These are phyloP conservation scores for Globia sparganii DNA, from an alignment of 2,888 invertebrate species.

Conservation along the genomic window DNA sequence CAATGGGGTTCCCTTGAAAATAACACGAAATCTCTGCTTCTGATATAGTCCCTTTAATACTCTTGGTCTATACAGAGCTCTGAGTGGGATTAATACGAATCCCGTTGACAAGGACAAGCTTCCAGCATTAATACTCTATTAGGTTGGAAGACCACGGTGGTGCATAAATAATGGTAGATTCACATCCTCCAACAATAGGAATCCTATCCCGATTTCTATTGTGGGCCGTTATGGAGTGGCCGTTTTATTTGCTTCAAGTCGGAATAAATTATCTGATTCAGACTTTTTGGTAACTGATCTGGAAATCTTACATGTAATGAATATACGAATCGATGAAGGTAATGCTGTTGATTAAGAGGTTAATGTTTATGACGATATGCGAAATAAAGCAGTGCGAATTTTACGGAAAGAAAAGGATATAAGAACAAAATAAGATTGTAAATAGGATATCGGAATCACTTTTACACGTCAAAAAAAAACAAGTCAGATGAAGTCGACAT, in stretches of 20 bases:
- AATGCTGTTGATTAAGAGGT: background rate
- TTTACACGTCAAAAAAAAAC: too few species aligned
- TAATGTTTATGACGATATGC: background rate
- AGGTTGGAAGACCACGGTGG: slow-evolving; percentile 21
- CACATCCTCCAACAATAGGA: slow-evolving; percentile 17
- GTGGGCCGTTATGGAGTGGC: background rate
- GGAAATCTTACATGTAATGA: background rate
- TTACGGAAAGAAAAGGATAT: background rate
- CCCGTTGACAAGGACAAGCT: slow-evolving; percentile 36
- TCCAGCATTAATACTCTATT: slow-evolving; percentile 40
- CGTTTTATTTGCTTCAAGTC: slow-evolving; percentile 7
- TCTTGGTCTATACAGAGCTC: slow-evolving; percentile 36
- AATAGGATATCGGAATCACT: too few species aligned
- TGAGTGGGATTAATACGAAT: slow-evolving; percentile 33
- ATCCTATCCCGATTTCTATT: slow-evolving; percentile 4
- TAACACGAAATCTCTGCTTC: slow-evolving; percentile 31
- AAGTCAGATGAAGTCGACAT: too few species aligned
- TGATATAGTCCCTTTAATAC: slow-evolving; percentile 33
- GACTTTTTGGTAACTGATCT: background rate
- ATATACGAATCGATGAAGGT: background rate
- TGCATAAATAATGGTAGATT: slow-evolving; percentile 44
- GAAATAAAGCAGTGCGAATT: background rate
- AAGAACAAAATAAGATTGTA: background rate
- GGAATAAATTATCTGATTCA: slow-evolving; percentile 14
- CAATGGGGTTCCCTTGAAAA: slow-evolving; percentile 41